These are phyloP conservation scores for Merodon equestris DNA, from an alignment of 2,888 invertebrate species.

Conservation along the genomic window DNA sequence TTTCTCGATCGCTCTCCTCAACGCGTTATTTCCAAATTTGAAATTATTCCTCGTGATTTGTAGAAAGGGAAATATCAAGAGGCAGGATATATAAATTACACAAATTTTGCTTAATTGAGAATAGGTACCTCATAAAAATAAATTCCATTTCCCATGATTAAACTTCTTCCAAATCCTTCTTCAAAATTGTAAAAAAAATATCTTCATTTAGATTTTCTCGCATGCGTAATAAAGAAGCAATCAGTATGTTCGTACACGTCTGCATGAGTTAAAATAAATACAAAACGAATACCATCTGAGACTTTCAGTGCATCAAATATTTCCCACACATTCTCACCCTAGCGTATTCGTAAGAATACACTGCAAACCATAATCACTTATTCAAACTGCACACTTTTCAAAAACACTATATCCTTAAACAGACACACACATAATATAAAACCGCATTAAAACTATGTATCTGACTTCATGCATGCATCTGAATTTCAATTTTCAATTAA, in stretches of 20 bases:
- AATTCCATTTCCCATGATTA: too few relatives aligned
- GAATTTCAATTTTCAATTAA: conserved; percentile 44
- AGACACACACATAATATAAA: background rate
- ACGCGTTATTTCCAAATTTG: too few relatives aligned
- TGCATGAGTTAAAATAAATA: conserved; percentile 23
- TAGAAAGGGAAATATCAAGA: too few relatives aligned
- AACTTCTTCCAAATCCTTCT: background rate
- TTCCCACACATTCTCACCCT: too few relatives aligned
- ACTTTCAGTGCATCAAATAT: too few relatives aligned
- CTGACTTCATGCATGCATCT: conserved; percentile 48
- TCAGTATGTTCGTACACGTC: background rate
- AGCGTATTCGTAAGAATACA: too few relatives aligned
- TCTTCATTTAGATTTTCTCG: background rate
- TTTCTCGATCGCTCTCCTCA: too few relatives aligned
- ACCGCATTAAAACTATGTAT: background rate
- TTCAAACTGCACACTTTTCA: conserved; percentile 32
- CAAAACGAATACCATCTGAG: background rate
- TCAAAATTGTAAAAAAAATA: background rate
- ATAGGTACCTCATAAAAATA: too few relatives aligned
- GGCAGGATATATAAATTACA: too few relatives aligned
- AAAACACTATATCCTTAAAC: background rate
- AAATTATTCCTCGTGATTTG: too few relatives aligned
- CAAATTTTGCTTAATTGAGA: too few relatives aligned
- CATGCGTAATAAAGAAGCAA: conserved; percentile 33
- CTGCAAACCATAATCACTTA: conserved; percentile 9